A percentile compares a stretch with the other conserved stretches of the same genome.
Conservation (phyloP, 2,888 invertebrate species). For the Ophion slaviceki region DNA sequence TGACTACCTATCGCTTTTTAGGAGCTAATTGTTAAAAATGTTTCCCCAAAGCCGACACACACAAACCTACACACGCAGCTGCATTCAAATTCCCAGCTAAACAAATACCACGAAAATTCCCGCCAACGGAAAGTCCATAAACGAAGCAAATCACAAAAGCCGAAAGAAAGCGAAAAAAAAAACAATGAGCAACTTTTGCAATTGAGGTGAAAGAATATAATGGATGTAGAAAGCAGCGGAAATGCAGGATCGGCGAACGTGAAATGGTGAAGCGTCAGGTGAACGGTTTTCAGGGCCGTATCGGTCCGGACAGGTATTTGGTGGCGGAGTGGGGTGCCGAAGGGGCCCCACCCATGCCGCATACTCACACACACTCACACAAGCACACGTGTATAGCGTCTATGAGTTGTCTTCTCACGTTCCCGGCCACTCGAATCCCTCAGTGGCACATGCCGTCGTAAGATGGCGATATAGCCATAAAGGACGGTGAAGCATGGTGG, state of each 20-base stretch:
- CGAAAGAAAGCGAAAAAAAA: too few relatives aligned
- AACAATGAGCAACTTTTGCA: background rate
- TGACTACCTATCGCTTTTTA: too few relatives aligned
- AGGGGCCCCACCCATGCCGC: constrained; percentile 57
- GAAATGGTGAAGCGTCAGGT: constrained; percentile 61
- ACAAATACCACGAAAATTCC: too few relatives aligned
- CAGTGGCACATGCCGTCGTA: constrained; percentile 37
- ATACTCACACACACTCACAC: background rate
- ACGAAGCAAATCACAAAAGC: too few relatives aligned
- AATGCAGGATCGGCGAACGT: constrained; percentile 36
- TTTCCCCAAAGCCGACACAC: too few relatives aligned
- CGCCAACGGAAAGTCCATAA: too few relatives aligned
- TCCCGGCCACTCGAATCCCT: too few relatives aligned
- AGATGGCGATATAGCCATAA: constrained; percentile 39
- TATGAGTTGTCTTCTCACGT: too few relatives aligned
- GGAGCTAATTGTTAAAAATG: too few relatives aligned
- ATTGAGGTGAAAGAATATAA: constrained; percentile 32
- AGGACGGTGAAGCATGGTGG: constrained; percentile 3
- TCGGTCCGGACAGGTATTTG: constrained; percentile 16
- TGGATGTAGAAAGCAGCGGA: constrained; percentile 29
- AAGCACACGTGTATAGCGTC: constrained; percentile 14
- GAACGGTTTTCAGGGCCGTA: constrained; percentile 64
- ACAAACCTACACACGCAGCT: too few relatives aligned
- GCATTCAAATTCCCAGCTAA: too few relatives aligned
- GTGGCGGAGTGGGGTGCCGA: constrained; percentile 4